Percentiles rank a stretch among this genome's conserved stretches.
Evolutionary conservation across 2,888 invertebrate genomes (phyloP).

Genomic region (Nomada ferruginata): DNA sequence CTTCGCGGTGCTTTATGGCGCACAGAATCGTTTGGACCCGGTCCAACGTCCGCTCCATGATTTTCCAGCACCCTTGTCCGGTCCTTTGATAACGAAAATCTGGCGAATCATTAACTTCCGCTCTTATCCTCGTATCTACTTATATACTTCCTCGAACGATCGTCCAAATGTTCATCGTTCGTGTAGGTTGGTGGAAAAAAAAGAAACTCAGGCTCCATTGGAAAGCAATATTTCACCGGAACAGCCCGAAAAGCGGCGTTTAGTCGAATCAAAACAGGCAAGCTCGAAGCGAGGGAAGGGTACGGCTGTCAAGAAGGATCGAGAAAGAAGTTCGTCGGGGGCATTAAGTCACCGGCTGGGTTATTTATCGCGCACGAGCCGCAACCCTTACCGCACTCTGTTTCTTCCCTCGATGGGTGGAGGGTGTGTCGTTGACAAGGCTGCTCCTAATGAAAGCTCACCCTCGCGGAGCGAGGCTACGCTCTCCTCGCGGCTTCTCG

Average conservation of each 20-base stretch:
- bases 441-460: constrained; percentile 80
- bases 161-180: too few species aligned
- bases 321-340: constrained; percentile 73
- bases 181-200: not conserved
- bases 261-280: constrained; percentile 42
- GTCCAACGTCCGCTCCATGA: constrained; percentile 73
- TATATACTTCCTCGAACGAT: not conserved
- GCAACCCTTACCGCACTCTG: constrained; percentile 75
- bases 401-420: constrained; percentile 69
- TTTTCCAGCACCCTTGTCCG: constrained; percentile 44
- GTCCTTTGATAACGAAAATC: constrained; percentile 48
- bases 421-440: constrained; percentile 79
- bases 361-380: constrained; percentile 78
- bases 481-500: constrained; percentile 51
- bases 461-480: constrained; percentile 65
- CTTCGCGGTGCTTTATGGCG: constrained; percentile 74
- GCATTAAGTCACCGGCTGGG: constrained; percentile 79
- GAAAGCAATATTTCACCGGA: constrained; percentile 26
- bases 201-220: constrained; percentile 7
- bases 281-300: constrained; percentile 31
- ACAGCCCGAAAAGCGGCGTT: constrained; percentile 31
- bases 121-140: not conserved
- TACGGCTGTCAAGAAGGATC: constrained; percentile 41
- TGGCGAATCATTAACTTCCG: constrained; percentile 59
- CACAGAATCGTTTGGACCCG: constrained; percentile 74